phyloP scores from a whole-genome alignment of 23 tunicate species.

The Phallusia fumigata region DNA sequence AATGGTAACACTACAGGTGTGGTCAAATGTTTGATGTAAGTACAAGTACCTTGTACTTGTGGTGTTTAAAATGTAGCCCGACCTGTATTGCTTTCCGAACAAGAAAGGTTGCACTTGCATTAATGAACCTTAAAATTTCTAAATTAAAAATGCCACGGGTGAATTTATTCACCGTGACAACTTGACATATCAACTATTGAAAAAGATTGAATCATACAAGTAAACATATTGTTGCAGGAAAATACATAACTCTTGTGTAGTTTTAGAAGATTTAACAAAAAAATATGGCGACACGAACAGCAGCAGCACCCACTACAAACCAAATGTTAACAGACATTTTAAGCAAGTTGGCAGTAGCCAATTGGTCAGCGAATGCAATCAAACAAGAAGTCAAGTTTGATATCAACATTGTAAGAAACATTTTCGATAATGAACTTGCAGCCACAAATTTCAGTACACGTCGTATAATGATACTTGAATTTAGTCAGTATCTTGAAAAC shows the following conservation, averaged over 20 bases:
- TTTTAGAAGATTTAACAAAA: not conserved
- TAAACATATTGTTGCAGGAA: too few species aligned
- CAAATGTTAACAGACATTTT: constrained; percentile 85
- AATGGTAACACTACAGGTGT: too few species aligned
- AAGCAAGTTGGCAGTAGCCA: constrained; percentile 71
- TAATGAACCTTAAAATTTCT: too few species aligned
- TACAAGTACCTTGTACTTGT: too few species aligned
- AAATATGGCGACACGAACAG: constrained; percentile 89
- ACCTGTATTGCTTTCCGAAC: too few species aligned
- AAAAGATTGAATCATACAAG: too few species aligned
- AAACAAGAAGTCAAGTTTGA: constrained; percentile 54
- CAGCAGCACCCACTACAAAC: constrained; percentile 82
- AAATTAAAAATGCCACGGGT: too few species aligned
- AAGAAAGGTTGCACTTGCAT: too few species aligned
- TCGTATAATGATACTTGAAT: constrained; percentile 87
- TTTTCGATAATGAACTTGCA: constrained; percentile 63
- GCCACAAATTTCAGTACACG: constrained; percentile 46
- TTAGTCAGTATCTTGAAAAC: constrained; percentile 88
- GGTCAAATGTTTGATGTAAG: too few species aligned
- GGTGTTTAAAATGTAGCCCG: too few species aligned
- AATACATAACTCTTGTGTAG: not conserved
- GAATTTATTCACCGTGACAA: too few species aligned
- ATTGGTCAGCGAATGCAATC: constrained; percentile 73
- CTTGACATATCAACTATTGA: too few species aligned
- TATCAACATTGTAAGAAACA: constrained; percentile 41